A percentile compares a stretch with the other conserved stretches of the same genome.
Conservation (phyloP, 2,797 vertebrate genomes). For the Monodelphis domestica region DNA sequence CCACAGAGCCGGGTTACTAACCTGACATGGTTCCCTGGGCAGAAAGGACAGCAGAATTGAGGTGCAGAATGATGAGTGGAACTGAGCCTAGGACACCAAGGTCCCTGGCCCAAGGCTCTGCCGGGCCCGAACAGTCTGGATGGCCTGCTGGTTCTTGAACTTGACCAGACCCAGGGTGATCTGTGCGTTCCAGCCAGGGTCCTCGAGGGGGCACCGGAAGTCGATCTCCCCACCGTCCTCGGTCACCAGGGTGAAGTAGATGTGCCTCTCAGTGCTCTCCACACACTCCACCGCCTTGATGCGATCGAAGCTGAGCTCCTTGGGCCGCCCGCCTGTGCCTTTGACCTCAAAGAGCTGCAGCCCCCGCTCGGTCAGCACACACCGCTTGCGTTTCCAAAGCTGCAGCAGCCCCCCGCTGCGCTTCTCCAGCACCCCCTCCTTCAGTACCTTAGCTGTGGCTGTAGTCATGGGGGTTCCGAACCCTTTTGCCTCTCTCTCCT, state of each 20-base stretch:
- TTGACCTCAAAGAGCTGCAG: slow-evolving; percentile 88
- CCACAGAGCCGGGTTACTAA: slow-evolving; percentile 38
- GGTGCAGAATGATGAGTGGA: background rate
- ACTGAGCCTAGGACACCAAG: slow-evolving; percentile 67
- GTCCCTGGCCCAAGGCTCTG: slow-evolving; percentile 85
- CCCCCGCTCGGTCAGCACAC: slow-evolving; percentile 92
- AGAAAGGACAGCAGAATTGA: background rate
- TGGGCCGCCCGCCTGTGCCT: slow-evolving; percentile 85
- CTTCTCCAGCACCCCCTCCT: slow-evolving; percentile 94
- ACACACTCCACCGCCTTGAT: slow-evolving; percentile 96
- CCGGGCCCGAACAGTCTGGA: slow-evolving; percentile 90
- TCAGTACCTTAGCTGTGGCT: slow-evolving; percentile 85
- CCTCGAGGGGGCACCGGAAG: slow-evolving; percentile 93
- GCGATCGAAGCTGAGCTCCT: slow-evolving; percentile 92
- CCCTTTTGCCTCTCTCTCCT: background rate
- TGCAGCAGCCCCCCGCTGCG: slow-evolving; percentile 94
- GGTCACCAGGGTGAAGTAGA: slow-evolving; percentile 96
- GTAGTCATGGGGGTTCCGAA: slow-evolving; percentile 79
- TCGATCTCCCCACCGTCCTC: slow-evolving; percentile 92
- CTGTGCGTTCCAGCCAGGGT: slow-evolving; percentile 93
- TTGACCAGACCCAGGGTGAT: slow-evolving; percentile 94
- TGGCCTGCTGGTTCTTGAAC: slow-evolving; percentile 94
- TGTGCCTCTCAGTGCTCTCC: slow-evolving; percentile 92
- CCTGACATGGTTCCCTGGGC: slow-evolving; percentile 44
- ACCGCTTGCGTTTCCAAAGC: slow-evolving; percentile 95